Evolutionary conservation across 2,888 invertebrate genomes (phyloP), one percentile per base, ranked within the genome.

Genomic region (Ommatoiulus sabulosus): DNA sequence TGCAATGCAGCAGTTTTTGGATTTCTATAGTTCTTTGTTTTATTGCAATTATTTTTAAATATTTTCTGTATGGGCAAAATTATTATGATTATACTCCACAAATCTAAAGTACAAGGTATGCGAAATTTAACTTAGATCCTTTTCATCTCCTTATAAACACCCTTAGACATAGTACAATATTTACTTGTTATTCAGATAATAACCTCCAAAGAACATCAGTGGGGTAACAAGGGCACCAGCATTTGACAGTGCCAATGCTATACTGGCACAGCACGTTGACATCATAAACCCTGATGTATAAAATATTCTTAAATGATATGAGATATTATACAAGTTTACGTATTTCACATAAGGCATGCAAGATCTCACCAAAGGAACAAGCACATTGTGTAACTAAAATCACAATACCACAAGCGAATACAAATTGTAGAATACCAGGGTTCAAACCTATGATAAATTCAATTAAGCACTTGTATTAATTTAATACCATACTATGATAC

Each of bases 171-270:
- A n/a, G n/a, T 89, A 93, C 94, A 35, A 2, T 35, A 35, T 35
- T 94, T 94, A 97, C 95, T 95, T 96, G 43, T 96, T 95, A 92
- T 98, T 98, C 84, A 99, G 94, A 93, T 98, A 98, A 94, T 97
- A 98, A 84, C 99, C 99, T 89, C 98, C 98, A 92, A 99, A 99
- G 24, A 99, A 93, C 93, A 99, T 94, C 92, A 98, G 96, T 0
- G 99, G 98, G 89, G 99, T 97, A 90, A 98, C 96, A 89, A 98
- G 94, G 4, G 98, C 97, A 0, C 98, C 97, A 0, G 97, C 97
- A 88, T 99, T 94, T 0, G 98, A 96, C 0, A 98, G 93, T 0
- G 98, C 98, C 95, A 98, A 96, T 86, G 96, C 96, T 3, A 97
- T 95, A 90, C 95, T 96, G 89, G 95, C 95, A 91, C 97, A 96